Evolutionary conservation across 2,888 invertebrate genomes (phyloP).

Genomic region (Melitaea athalia): DNA sequence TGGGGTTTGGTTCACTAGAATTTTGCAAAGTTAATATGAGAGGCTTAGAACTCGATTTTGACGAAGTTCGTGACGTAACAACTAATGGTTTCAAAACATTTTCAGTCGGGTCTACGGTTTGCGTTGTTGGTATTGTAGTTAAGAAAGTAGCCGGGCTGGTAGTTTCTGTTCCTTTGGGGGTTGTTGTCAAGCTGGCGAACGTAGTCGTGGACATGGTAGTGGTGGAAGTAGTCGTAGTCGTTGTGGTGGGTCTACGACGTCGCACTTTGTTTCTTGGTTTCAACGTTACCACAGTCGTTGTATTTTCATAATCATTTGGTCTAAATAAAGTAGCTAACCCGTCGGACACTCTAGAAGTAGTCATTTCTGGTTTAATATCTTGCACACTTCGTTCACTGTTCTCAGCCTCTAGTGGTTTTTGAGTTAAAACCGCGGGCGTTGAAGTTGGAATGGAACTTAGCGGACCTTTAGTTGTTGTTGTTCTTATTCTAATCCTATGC

Average conservation of each 20-base stretch:
- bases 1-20: conserved; percentile 46
- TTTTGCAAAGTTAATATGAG: conserved; percentile 50
- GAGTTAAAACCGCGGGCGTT: conserved; percentile 43
- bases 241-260: conserved; percentile 75
- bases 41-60: conserved; percentile 63
- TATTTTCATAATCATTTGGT: conserved; percentile 56
- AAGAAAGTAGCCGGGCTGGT: conserved; percentile 32
- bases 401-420: conserved; percentile 56
- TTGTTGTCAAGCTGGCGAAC: conserved; percentile 40
- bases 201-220: conserved; percentile 51
- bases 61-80: conserved; percentile 75
- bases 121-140: conserved; percentile 38
- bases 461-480: conserved; percentile 67
- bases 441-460: conserved; percentile 49
- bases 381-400: conserved; percentile 53
- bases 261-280: conserved; percentile 61
- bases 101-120: conserved; percentile 48
- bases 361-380: conserved; percentile 48
- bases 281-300: conserved; percentile 53
- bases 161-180: conserved; percentile 12
- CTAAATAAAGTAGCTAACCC: conserved; percentile 58
- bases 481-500: conserved; percentile 71
- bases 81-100: conserved; percentile 57
- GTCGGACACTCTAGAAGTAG: conserved; percentile 59
- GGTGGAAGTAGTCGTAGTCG: conserved; percentile 70